Evolutionary conservation across 2,113 vertebrate species (phyloP), one percentile per base, ranked within the genome.

Genomic region (Hyla sarda): DNA sequence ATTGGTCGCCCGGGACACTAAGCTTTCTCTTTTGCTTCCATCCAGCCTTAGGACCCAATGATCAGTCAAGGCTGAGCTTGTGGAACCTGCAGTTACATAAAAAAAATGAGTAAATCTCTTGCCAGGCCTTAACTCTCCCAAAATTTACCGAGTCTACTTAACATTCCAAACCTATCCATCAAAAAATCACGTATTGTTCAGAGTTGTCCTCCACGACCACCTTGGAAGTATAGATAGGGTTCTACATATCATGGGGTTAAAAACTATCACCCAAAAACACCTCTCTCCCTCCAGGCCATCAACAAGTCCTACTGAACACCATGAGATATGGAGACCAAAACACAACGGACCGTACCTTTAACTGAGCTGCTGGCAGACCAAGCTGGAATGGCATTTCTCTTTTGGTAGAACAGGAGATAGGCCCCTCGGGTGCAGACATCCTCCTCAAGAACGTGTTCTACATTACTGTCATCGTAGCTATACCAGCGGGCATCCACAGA

Each of bases 351-450:
- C 9, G 3, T 71, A 98, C 98, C 97, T 94, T 93, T 91, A 90
- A 93, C 10, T 1, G 96, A 96, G 90, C 93, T 95, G 90, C 94
- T 93, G 74, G 96, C 96, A 0, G 96, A 96, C 96, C 97, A 96
- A 0, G 91, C 89, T 1, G 96, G 96, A 87, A 96, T 95, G 87
- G 92, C 91, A 75, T 95, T 94, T n/a, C 95, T 91, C 82, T 96
- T 95, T 93, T 99, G 97, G 92, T 98, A 99, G 91, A 99, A 99
- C 6, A 99, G 96, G 87, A 99, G 98, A 92, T 99, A 99, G 67
- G 97, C 97, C 6, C 96, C 96, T 67, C 94, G 94, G 72, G 96
- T 97, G 52, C 93, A 95, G 23, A 98, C 92, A 83, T 97, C 96
- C 0, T 95, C 95, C 84, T 98, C 96, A 0, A 84, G 93, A 83